Base-by-base conservation (phyloP, 2,113 vertebrate species). In the Vulpes lagopus region DNA sequence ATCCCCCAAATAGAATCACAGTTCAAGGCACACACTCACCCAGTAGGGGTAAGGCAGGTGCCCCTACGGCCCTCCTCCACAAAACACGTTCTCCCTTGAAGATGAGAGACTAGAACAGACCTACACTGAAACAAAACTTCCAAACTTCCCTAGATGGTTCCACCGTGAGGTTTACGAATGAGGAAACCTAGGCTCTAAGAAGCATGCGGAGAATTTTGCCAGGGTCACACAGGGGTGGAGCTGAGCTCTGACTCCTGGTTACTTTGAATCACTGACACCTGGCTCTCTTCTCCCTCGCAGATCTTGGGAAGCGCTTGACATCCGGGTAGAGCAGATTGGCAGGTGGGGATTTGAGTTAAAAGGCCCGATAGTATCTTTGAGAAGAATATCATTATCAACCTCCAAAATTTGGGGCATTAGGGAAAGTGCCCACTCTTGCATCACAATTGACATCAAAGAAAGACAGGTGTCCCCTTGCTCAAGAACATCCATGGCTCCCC, bases 41-140 rank as follows among this genome's bases (percentile, higher is more conserved):
- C 0, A 0, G 27, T 3, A n/a, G 19, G 49, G 1, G 3, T 14
- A n/a, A 80, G 30, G 53, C 35, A 14, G 22, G 5, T 35, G 11
- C 1, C 1, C 43, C 25, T n/a, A n/a, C 16, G 6, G 3, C 38
- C 20, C 3, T 30, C 8, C 35, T 57, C 73, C 51, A 19, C 0
- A 59, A 27, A 81, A 76, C 1, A 15, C 20, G 43, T 55, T 57
- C 2, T 0, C 32, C 43, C 43, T 83, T 4, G 5, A 57, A 65
- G 65, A 19, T 2, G 19, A 80, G 32, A 11, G 23, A 2, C 57
- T 15, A 11, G 84, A 22, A 35, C 12, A 22, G 0, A 12, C 43
- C 17, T 38, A 8, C 3, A 0, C 78, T 5, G 4, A 62, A 74
- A 83, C 23, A 82, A 78, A 82, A 51, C 38, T 9, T 81, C 0